Base-by-base conservation (phyloP, 2,888 invertebrate species). In the Drosophila ustulata region DNA sequence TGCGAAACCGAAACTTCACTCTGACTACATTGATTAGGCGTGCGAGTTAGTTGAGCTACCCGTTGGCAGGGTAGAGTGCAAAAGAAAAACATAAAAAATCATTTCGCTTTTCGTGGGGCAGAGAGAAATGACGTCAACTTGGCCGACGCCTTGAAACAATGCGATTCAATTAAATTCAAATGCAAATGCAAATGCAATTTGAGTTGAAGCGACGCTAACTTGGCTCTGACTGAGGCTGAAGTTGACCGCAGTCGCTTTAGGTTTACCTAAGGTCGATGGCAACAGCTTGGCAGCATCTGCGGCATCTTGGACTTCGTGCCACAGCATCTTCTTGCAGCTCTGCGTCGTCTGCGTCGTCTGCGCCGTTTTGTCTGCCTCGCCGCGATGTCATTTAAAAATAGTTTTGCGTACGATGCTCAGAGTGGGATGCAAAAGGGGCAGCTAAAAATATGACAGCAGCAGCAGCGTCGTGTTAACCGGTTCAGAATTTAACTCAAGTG, bases 151-250 rank as follows among this genome's bases (percentile, higher is more conserved):
- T 57, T 53, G 37, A 75, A 78, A 82, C 82, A 84, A 82, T 80
- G 80, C 86, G 64, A 78, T 87, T 87, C 85, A 87, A 87, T 84
- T 84, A 82, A 78, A 77, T 71, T 79, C 64, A 69, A 80, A 84
- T 67, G 61, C 68, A 2, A 26, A 26, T 26, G 28, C 28, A 28
- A 83, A 78, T 87, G 84, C 78, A 78, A 81, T 74, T 83, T 74
- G 75, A 74, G 78, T 78, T 73, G 57, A 49, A 43, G 59, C 13
- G 11, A 32, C 7, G 25, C 28, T 8, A 45, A 50, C 11, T 9
- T 7, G 3, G 32, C 3, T 28, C 8, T 3, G 23, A n/a, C n/a
- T 4, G n/a, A 6, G 23, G n/a, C 23, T 23, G 23, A 18, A 18
- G 9, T 55, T 43, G 55, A 55, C 55, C 55, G 59, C 34, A 50